phyloP scores from a whole-genome alignment of 1,140 invertebrate genomes.

The Drosophila arizonae region DNA sequence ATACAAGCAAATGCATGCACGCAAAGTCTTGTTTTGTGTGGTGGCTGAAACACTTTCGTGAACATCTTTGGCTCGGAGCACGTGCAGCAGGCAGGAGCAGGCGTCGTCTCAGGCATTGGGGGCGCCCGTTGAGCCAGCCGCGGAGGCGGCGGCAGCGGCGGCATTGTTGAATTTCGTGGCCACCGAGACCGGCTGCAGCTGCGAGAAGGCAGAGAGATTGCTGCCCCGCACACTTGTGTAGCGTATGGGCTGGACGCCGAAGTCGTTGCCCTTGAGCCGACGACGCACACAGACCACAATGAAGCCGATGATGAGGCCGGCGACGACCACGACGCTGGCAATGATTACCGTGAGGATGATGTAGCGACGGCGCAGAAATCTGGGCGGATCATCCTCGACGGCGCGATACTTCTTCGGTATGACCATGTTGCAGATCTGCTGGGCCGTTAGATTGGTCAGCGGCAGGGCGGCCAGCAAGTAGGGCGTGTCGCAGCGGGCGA shows the following conservation, averaged over 20 bases:
- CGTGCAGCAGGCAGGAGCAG: conserved; percentile 30
- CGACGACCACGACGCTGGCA: conserved; percentile 68
- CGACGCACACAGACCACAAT: conserved; percentile 70
- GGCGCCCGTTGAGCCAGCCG: conserved; percentile 25
- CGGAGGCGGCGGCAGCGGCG: conserved; percentile 22
- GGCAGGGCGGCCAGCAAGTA: conserved; percentile 62
- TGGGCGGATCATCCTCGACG: conserved; percentile 73
- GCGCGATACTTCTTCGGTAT: conserved; percentile 71
- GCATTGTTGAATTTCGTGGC: conserved; percentile 65
- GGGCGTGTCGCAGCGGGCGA: conserved; percentile 72
- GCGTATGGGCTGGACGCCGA: conserved; percentile 75
- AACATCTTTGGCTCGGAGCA: conserved; percentile 69
- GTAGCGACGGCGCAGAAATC: conserved; percentile 73
- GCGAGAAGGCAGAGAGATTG: conserved; percentile 73
- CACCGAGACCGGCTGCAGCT: conserved; percentile 61
- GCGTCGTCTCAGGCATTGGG: conserved; percentile 53
- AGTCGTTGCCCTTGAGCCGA: conserved; percentile 74
- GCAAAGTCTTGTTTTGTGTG: conserved; percentile 44
- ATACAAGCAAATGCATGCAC: conserved; percentile 34
- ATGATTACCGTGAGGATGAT: conserved; percentile 75
- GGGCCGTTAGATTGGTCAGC: conserved; percentile 65
- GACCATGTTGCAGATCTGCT: conserved; percentile 64
- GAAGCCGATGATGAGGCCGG: conserved; percentile 76
- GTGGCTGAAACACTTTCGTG: conserved; percentile 61
- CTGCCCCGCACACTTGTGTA: conserved; percentile 80